Evolutionary conservation across 2,888 invertebrate species (phyloP).

Genomic region (Choristoneura rosaceana): DNA sequence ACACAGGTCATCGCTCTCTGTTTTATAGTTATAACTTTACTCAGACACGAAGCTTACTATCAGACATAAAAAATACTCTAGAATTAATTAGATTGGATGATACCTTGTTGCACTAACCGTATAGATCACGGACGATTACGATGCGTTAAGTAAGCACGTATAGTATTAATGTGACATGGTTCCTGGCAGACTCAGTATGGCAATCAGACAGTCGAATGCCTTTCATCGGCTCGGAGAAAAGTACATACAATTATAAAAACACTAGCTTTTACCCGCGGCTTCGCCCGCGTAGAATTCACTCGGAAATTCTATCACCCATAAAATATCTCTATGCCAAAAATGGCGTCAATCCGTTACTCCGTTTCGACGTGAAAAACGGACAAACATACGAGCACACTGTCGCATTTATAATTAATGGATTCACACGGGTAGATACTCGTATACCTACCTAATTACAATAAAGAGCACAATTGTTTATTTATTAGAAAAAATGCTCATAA

Average conservation of each 20-base stretch:
- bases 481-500: too few relatives aligned
- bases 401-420: too few relatives aligned
- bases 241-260: background rate
- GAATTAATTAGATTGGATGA: background rate
- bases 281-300: background rate
- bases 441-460: too few relatives aligned
- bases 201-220: background rate
- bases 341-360: too few relatives aligned
- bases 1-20: background rate
- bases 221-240: background rate
- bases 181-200: background rate
- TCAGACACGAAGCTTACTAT: background rate
- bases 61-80: background rate
- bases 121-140: background rate
- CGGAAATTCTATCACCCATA: too few relatives aligned
- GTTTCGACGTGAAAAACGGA: too few relatives aligned
- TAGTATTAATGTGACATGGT: background rate
- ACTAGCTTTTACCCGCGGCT: too few relatives aligned
- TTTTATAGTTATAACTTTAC: slow-evolving; percentile 1
- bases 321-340: too few relatives aligned
- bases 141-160: background rate
- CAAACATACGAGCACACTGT: too few relatives aligned
- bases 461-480: too few relatives aligned
- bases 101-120: background rate
- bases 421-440: too few relatives aligned